Evolutionary conservation across 1,140 invertebrate species (phyloP), one percentile per base, ranked within the genome.

Genomic region (Delia radicum): DNA sequence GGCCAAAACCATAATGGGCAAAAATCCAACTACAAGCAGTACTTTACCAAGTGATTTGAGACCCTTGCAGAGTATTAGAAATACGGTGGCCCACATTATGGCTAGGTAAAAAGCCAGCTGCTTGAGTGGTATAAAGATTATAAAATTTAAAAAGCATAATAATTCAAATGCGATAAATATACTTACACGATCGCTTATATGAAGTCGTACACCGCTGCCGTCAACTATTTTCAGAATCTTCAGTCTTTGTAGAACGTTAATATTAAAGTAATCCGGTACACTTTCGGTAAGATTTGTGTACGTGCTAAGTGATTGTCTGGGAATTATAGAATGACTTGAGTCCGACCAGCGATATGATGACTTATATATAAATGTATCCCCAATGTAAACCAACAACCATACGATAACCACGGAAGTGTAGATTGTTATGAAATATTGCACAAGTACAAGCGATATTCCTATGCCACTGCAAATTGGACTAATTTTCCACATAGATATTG

Each of bases 401-500:
- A 94, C 94, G 13, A 96, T 88, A 3, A 94, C 94, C 12, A 96
- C 91, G 63, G 95, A 92, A 80, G 93, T 95, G 86, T 96, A 97
- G 77, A 96, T 91, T 33, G 95, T 94, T 73, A 95, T 91, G 27
- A 96, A 88, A 6, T 92, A 92, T 85, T 96, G 94, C 1, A 92
- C 91, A 74, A 94, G 86, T 8, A 96, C 88, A 71, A 97, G 86
- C 0, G 94, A 91, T 73, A 96, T 92, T 27, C 95, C 95, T 37
- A 96, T 93, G 6, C 94, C 94, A 87, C 94, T 93, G 84, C 96
- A 96, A 75, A 96, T 91, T 0, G 96, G 96, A 62, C 95, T 96
- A 79, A 97, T 96, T 78, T 90, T 92, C 95, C 95, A 97, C 94
- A 97, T 96, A 78, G 96, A 94, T 31, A 97, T 90, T 3, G 94